phyloP scores from a whole-genome alignment of 2,888 invertebrate genomes.

The Cataglyphis cursor region DNA sequence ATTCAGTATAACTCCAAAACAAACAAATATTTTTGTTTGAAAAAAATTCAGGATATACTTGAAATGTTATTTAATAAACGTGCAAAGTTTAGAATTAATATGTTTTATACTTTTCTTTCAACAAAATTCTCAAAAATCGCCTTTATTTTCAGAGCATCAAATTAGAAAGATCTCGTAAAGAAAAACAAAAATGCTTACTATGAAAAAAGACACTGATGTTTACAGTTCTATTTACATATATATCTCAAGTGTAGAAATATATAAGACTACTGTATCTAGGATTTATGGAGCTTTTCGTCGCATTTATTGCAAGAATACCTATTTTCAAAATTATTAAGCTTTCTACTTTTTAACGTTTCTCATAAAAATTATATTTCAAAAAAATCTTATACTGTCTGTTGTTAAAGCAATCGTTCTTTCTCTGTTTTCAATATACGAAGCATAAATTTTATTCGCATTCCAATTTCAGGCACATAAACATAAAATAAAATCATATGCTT shows the following conservation, averaged over 20 bases:
- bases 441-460: not conserved
- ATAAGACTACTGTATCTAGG: not conserved
- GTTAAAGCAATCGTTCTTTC: not conserved
- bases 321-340: not conserved
- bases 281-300: not conserved
- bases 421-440: not conserved
- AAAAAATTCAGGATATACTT: too few relatives aligned
- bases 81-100: too few relatives aligned
- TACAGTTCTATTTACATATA: not conserved
- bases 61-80: too few relatives aligned
- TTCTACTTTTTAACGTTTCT: not conserved
- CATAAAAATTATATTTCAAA: not conserved
- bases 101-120: too few relatives aligned
- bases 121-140: too few relatives aligned
- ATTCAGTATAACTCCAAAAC: too few relatives aligned
- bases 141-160: too few relatives aligned
- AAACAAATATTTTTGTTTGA: too few relatives aligned
- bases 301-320: not conserved
- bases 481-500: not conserved
- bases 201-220: not conserved
- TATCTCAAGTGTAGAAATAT: not conserved
- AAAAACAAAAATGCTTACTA: not conserved
- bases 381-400: not conserved
- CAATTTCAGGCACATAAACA: not conserved
- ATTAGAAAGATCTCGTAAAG: too few relatives aligned